Base-by-base conservation (phyloP, 1,140 invertebrate species). In the Bombyx mandarina region DNA sequence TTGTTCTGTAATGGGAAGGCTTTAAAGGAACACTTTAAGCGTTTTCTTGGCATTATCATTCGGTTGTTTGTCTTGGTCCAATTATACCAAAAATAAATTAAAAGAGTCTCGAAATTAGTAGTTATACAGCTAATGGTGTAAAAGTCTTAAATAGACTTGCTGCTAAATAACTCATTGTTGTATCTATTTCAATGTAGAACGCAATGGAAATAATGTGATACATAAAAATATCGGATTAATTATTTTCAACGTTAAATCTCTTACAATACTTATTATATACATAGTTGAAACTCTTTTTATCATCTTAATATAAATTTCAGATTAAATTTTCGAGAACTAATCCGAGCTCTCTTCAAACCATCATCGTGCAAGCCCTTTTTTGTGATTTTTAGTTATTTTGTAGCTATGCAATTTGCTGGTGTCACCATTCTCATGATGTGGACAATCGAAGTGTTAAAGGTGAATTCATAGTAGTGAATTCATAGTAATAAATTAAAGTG, bases 381-480 rank as follows among this genome's bases (percentile, higher is more conserved):
- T 1, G 56, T 70, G 9, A 61, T 80, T 22, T 55, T 60, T 0
- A 35, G 46, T 6, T 80, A 77, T 61, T 51, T 65, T 1, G 3
- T 69, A 1, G 56, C 74, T n/a, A 53, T 60, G 2, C 69, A 77
- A 45, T 42, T 73, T 8, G 54, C 66, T 7, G 77, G 77, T 7
- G 54, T 59, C 42, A 57, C 60, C 5, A 55, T 77, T 8, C 8
- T 80, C 4, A 56, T 66, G 2, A 59, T 73, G 57, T 80, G 73
- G 71, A 61, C 69, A 26, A 44, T 77, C 26, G 74, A 77, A 22
- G 65, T 79, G 7, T 57, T 79, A 50, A 43, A 67, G 63, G 77
- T 76, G 44, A 43, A 35, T 6, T 52, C 3, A 9, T 35, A 35
- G 26, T 35, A 35, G 26, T 35, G 26, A 18, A 18, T 18, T 18